Base-by-base conservation (phyloP, 2,888 invertebrate species). In the Syrphus vitripennis region DNA sequence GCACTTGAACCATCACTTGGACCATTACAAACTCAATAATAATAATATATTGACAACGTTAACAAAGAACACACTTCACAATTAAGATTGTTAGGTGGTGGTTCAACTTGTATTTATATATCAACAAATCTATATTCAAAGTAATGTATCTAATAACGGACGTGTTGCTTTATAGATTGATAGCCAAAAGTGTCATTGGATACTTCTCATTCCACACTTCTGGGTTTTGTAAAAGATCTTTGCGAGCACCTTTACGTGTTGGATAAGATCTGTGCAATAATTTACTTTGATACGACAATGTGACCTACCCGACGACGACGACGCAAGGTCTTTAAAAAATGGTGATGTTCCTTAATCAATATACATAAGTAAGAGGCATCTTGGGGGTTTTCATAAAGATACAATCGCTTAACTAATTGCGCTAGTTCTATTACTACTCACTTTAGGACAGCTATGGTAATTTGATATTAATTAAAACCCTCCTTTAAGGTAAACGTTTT, bases 161-260 rank as follows among this genome's bases (percentile, higher is more conserved):
- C 82, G 82, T 83, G n/a, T n/a, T n/a, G 77, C 48, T 65, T 42
- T 7, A 50, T n/a, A 48, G 57, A 71, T 45, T 48, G 12, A 65
- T 71, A 40, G 45, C 40, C 37, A 29, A 59, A 82, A 65, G 48
- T 67, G 82, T 77, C 71, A 83, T 72, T 72, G 57, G 82, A 82
- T 67, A 77, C 77, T 26, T n/a, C 65, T 67, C 57, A 71, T 61
- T 55, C 48, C 34, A 61, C 34, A 61, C 19, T 65, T 67, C 48
- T 63, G 24, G 40, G 21, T 19, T 4, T 19, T 16, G 16, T 7
- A 7, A 29, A 16, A 14, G 50, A 48, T 26, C 34, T 16, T 1
- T 16, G 37, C n/a, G 71, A 34, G 31, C 31, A 72, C 80, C 29
- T 81, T 34, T 29, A 70, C 76, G 59, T 63, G 76, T 53, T 40